Evolutionary conservation across 1,140 invertebrate species (phyloP).

Genomic region (Brachionus sp.): DNA sequence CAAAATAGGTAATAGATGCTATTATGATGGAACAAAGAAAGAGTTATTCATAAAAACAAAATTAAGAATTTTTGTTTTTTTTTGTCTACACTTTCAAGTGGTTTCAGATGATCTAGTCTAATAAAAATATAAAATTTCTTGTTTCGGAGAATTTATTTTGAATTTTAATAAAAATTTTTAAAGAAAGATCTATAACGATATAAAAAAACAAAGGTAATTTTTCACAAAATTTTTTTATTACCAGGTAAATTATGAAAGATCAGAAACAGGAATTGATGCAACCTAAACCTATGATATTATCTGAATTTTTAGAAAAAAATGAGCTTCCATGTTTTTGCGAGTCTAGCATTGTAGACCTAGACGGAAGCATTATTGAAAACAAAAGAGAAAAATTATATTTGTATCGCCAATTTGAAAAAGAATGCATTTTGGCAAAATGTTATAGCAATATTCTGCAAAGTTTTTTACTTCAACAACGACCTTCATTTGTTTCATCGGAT

Average conservation of each 20-base stretch:
- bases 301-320: background rate
- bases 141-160: background rate
- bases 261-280: background rate
- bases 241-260: background rate
- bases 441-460: constrained; percentile 28
- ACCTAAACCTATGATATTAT: background rate
- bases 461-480: constrained; percentile 34
- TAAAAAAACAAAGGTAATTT: background rate
- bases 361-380: background rate
- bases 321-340: constrained; percentile 5
- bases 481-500: background rate
- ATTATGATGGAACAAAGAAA: no score
- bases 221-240: background rate
- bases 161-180: background rate
- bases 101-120: background rate
- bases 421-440: constrained; percentile 36
- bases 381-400: background rate
- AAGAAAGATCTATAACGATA: background rate
- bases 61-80: background rate
- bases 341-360: background rate
- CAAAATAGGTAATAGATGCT: no score
- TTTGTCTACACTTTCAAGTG: background rate
- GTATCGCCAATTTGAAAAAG: background rate
- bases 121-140: background rate
- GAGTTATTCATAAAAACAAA: no score